phyloP scores from a whole-genome alignment of 2,888 invertebrate genomes.

The Nudaria mundana region DNA sequence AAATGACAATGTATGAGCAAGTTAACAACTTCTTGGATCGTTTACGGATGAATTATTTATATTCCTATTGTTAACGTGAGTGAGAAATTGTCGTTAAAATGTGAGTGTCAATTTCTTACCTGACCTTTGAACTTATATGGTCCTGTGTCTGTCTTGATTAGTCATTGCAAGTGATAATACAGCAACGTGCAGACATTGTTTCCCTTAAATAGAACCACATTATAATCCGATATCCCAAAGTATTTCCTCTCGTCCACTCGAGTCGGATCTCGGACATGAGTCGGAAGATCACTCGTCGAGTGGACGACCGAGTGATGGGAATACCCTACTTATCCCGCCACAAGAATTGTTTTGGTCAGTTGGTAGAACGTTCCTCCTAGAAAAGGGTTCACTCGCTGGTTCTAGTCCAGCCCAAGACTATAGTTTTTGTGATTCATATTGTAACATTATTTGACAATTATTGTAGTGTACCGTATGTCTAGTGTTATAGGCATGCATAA shows the following conservation, averaged over 20 bases:
- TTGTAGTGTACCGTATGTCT: too few species aligned
- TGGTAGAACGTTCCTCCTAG: too few species aligned
- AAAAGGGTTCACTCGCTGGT: too few species aligned
- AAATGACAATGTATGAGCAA: conserved; percentile 15
- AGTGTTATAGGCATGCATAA: too few species aligned
- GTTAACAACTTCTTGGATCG: conserved; percentile 1
- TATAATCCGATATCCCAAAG: conserved; percentile 14
- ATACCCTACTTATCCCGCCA: too few species aligned
- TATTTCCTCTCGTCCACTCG: conserved; percentile 6
- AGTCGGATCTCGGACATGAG: neutral
- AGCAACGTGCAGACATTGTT: conserved; percentile 22
- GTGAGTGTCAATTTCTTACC: conserved; percentile 53
- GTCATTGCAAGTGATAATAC: too few species aligned
- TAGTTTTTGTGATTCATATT: too few species aligned
- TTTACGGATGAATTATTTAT: too few species aligned
- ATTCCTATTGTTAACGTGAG: conserved; percentile 28
- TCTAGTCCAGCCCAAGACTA: too few species aligned
- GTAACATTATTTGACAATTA: too few species aligned
- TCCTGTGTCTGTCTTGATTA: conserved; percentile 39
- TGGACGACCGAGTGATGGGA: too few species aligned
- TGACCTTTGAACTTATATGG: conserved; percentile 51
- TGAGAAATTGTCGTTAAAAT: conserved; percentile 49
- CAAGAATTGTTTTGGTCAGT: too few species aligned
- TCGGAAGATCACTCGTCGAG: neutral
- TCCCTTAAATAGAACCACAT: conserved; percentile 17